Conservation (phyloP, 1,140 invertebrate species). For the Drosophila sproati region DNA sequence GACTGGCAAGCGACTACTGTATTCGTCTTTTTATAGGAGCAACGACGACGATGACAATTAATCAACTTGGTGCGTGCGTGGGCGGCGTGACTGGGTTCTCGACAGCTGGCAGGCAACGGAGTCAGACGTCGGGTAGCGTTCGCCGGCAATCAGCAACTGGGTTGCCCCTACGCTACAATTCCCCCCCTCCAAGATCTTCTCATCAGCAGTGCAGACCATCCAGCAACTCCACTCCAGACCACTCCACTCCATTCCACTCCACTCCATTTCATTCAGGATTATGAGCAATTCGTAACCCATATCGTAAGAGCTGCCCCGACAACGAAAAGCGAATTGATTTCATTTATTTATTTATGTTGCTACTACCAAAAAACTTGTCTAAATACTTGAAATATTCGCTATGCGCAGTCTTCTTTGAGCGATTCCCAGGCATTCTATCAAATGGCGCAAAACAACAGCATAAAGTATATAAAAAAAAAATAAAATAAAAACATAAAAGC, state of each 20-base stretch:
- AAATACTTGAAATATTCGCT: constrained; percentile 65
- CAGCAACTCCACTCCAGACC: background rate
- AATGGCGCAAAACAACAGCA: constrained; percentile 7
- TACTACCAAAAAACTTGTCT: constrained; percentile 54
- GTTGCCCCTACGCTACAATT: background rate
- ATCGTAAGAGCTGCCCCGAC: background rate
- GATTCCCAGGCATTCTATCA: constrained; percentile 41
- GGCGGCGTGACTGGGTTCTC: constrained; percentile 25
- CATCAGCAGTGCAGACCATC: too few species aligned
- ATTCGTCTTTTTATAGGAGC: constrained; percentile 16
- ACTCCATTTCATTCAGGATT: constrained; percentile 7
- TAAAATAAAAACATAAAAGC: background rate
- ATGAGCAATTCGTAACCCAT: constrained; percentile 11
- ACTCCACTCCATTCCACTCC: background rate
- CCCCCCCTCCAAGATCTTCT: background rate
- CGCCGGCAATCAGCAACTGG: constrained; percentile 18
- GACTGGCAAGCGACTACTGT: background rate
- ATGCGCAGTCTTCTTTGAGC: constrained; percentile 49
- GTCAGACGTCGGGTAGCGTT: constrained; percentile 6
- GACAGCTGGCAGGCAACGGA: constrained; percentile 26
- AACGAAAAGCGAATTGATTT: constrained; percentile 41
- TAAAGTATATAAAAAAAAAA: background rate
- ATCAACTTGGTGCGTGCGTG: constrained; percentile 65
- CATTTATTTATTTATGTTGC: constrained; percentile 66
- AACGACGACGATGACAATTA: constrained; percentile 52